phyloP scores from a whole-genome alignment of 2,888 invertebrate species.

The Amiota minor region DNA sequence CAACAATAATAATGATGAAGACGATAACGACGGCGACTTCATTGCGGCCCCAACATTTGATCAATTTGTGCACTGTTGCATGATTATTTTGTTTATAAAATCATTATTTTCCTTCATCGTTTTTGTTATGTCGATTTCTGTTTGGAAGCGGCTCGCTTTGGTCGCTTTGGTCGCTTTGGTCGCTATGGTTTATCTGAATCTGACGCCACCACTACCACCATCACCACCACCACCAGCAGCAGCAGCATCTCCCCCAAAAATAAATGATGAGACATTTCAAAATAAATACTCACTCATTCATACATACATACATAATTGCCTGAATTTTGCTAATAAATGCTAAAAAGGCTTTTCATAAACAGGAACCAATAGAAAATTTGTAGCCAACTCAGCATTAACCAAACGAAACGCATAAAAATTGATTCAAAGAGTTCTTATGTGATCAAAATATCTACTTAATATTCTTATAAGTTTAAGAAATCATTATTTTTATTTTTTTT shows the following conservation, averaged over 20 bases:
- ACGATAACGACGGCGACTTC: neutral
- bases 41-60: neutral
- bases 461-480: too few species aligned
- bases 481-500: neutral
- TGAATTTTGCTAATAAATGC: slow-evolving; percentile 8
- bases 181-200: too few species aligned
- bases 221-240: neutral
- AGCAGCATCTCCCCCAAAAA: neutral
- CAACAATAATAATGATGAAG: slow-evolving; percentile 8
- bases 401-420: too few species aligned
- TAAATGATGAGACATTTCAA: slow-evolving; percentile 14
- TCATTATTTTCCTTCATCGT: neutral
- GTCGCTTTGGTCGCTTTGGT: neutral
- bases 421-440: too few species aligned
- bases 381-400: too few species aligned
- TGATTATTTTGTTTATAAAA: slow-evolving; percentile 12
- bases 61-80: neutral
- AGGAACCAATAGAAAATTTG: neutral
- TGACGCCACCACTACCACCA: too few species aligned
- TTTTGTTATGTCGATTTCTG: neutral
- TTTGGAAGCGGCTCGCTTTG: slow-evolving; percentile 14
- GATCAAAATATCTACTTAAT: too few species aligned
- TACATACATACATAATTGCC: neutral
- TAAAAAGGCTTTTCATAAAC: neutral
- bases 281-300: slow-evolving; percentile 5